Evolutionary conservation across 2,888 invertebrate genomes (phyloP).

Genomic region (Andrena bicolor): DNA sequence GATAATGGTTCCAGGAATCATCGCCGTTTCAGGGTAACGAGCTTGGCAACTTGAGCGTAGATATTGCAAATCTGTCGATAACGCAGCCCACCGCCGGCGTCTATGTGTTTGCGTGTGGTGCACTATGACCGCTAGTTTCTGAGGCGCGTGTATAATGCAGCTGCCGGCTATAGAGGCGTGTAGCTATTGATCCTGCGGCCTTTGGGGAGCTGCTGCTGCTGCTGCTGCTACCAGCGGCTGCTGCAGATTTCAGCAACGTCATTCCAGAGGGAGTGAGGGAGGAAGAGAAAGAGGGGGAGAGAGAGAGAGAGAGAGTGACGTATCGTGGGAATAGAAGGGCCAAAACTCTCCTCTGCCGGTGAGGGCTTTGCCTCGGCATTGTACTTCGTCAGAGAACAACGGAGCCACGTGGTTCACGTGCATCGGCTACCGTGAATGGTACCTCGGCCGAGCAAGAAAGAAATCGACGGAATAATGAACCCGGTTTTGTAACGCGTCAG

Average conservation of each 20-base stretch:
- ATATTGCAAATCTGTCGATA: slow-evolving; percentile 59
- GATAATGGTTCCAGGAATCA: slow-evolving; percentile 30
- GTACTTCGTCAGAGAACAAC: slow-evolving; percentile 57
- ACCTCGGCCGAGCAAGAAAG: slow-evolving; percentile 42
- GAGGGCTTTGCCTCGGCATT: slow-evolving; percentile 68
- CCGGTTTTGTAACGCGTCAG: slow-evolving; percentile 7
- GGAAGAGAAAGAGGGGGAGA: slow-evolving; percentile 12
- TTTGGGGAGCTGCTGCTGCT: slow-evolving; percentile 62
- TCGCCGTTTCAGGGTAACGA: slow-evolving; percentile 33
- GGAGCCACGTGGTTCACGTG: slow-evolving; percentile 70
- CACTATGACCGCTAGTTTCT: slow-evolving; percentile 63
- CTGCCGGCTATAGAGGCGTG: slow-evolving; percentile 67
- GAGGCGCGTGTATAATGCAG: slow-evolving; percentile 68
- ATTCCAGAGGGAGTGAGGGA: slow-evolving; percentile 52
- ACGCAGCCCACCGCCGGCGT: slow-evolving; percentile 12
- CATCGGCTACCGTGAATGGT: slow-evolving; percentile 58
- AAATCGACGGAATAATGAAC: slow-evolving; percentile 44
- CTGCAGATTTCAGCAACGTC: slow-evolving; percentile 75
- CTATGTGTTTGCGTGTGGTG: slow-evolving; percentile 35
- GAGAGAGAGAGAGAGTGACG: slow-evolving; percentile 71
- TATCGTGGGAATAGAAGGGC: slow-evolving; percentile 78
- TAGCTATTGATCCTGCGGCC: slow-evolving; percentile 73
- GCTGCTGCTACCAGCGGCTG: slow-evolving; percentile 47
- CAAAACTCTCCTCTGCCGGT: slow-evolving; percentile 47
- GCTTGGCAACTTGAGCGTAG: slow-evolving; percentile 31